Conservation (phyloP, 2,113 vertebrate species). For the Sphyrna mokarran region DNA sequence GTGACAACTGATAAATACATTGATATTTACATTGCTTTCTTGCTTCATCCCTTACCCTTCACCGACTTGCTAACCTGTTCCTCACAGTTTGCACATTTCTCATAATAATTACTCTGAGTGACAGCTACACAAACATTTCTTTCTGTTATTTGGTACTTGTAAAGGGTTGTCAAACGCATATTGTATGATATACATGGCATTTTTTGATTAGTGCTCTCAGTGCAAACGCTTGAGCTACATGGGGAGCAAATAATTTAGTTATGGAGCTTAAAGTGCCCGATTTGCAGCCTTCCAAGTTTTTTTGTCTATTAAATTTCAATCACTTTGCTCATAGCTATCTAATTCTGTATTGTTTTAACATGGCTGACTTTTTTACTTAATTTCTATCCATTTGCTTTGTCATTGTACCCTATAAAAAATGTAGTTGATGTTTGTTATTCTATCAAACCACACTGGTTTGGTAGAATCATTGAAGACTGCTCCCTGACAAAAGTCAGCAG, state of each 20-base stretch:
- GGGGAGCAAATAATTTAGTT: not conserved
- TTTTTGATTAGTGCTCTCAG: not conserved
- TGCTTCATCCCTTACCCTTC: too few relatives aligned
- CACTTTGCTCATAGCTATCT: not conserved
- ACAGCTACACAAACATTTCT: not conserved
- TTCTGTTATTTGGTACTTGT: not conserved
- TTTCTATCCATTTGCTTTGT: not conserved
- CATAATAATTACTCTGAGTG: not conserved
- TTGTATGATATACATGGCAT: not conserved
- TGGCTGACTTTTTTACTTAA: not conserved
- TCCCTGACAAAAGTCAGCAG: too few relatives aligned
- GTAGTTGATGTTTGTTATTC: not conserved
- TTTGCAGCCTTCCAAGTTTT: not conserved
- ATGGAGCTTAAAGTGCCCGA: not conserved
- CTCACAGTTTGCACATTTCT: not conserved
- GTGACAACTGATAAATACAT: not conserved
- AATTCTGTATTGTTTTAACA: not conserved
- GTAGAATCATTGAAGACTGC: too few relatives aligned
- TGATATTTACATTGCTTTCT: not conserved
- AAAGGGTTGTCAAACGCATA: not conserved
- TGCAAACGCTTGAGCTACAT: not conserved
- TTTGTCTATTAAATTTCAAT: not conserved
- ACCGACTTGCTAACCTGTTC: too few relatives aligned
- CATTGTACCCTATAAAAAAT: not conserved
- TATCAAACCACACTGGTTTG: not conserved